phyloP scores from a whole-genome alignment of 2,888 invertebrate genomes.

The Cataglyphis albicans region DNA sequence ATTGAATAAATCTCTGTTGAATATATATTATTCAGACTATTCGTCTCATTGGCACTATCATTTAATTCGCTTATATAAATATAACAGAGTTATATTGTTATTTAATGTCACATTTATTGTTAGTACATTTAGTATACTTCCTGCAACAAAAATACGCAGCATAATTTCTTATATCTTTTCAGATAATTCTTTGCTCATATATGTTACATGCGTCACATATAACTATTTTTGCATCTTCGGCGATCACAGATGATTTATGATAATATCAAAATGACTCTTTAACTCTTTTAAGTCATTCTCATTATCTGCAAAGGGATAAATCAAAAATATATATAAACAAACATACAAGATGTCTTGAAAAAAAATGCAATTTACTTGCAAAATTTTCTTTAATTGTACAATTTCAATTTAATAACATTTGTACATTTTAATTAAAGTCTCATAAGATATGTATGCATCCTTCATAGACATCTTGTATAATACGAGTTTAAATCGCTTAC shows the following conservation, averaged over 20 bases:
- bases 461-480: neutral
- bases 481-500: neutral
- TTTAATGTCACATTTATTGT: neutral
- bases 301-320: neutral
- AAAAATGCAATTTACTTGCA: neutral
- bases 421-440: neutral
- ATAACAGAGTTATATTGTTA: neutral
- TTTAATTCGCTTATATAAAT: slow-evolving; percentile 31
- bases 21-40: slow-evolving; percentile 57
- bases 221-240: slow-evolving; percentile 30
- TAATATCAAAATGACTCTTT: slow-evolving; percentile 21
- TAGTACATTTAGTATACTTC: neutral
- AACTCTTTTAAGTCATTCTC: slow-evolving; percentile 4
- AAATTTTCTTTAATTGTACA: neutral
- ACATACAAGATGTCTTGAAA: slow-evolving; percentile 13
- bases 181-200: slow-evolving; percentile 13
- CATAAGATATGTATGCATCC: neutral
- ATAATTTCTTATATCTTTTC: slow-evolving; percentile 30
- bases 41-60: slow-evolving; percentile 55
- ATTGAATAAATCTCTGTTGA: slow-evolving; percentile 22
- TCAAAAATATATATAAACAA: neutral
- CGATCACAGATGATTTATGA: slow-evolving; percentile 47
- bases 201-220: neutral
- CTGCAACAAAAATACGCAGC: neutral
- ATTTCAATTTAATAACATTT: neutral